A percentile compares a stretch with the other conserved stretches of the same genome.
Evolutionary conservation across 2,888 invertebrate species (phyloP).

Genomic region (Herminia tarsipennalis): DNA sequence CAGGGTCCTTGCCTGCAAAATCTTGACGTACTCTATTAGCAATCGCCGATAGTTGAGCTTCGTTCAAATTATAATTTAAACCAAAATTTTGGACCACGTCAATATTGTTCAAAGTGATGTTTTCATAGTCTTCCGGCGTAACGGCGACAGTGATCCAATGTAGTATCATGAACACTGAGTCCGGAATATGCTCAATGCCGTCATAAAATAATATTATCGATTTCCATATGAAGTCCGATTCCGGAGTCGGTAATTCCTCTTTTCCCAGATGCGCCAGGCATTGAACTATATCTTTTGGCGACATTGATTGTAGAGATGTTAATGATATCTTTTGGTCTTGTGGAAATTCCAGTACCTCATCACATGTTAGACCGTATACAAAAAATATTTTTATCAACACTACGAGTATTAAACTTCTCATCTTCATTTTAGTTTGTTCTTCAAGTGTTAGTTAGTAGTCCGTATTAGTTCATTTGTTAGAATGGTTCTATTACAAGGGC

Average conservation of each 20-base stretch:
- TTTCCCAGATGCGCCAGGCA: constrained; percentile 70
- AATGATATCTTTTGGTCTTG: constrained; percentile 47
- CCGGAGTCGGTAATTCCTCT: constrained; percentile 50
- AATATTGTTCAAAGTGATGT: constrained; percentile 80
- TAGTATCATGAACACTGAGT: constrained; percentile 65
- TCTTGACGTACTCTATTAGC: constrained; percentile 80
- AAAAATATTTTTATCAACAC: constrained; percentile 10
- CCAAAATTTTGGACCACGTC: constrained; percentile 86
- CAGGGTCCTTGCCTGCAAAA: constrained; percentile 82
- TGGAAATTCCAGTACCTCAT: constrained; percentile 58
- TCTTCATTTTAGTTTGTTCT: not conserved
- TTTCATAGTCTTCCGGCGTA: constrained; percentile 74
- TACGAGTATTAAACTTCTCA: not conserved
- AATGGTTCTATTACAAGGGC: constrained; percentile 10
- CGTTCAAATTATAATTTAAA: constrained; percentile 69
- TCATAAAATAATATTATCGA: constrained; percentile 60
- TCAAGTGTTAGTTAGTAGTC: constrained; percentile 11
- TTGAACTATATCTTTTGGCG: constrained; percentile 60
- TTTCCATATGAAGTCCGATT: constrained; percentile 72
- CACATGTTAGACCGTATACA: constrained; percentile 51
- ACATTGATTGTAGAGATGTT: constrained; percentile 54
- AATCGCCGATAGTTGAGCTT: constrained; percentile 73
- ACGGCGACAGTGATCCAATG: constrained; percentile 81
- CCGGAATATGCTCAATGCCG: constrained; percentile 71
- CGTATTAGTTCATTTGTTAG: constrained; percentile 2